A percentile compares a stretch with the other conserved stretches of the same genome.
These are phyloP conservation scores for Brachyrhaphis roseni DNA, from an alignment of 2,797 vertebrate genomes.

Conservation along the genomic window DNA sequence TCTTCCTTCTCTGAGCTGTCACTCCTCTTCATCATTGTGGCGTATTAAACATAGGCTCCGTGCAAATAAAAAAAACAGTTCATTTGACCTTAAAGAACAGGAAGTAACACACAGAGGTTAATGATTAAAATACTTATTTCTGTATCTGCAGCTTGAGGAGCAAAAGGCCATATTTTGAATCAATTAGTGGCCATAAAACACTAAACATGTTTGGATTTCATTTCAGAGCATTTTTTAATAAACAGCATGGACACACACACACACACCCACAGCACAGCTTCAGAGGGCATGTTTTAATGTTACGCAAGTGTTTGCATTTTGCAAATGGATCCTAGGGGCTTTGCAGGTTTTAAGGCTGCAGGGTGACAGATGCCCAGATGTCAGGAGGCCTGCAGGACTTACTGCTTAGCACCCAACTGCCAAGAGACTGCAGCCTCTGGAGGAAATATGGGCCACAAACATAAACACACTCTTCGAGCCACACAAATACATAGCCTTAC, in stretches of 20 bases:
- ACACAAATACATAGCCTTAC: not conserved
- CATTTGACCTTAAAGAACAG: slow-evolving; percentile 3
- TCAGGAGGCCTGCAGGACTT: slow-evolving; percentile 44
- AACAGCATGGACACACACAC: not conserved
- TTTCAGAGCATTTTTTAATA: not conserved
- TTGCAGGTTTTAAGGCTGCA: slow-evolving; percentile 44
- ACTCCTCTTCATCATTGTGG: slow-evolving; percentile 62
- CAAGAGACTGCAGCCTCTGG: slow-evolving; percentile 36
- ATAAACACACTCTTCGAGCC: not conserved
- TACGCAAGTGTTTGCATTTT: slow-evolving; percentile 47
- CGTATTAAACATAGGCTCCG: slow-evolving; percentile 51
- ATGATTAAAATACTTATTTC: slow-evolving; percentile 1
- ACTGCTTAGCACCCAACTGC: slow-evolving; percentile 59
- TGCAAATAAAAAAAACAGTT: slow-evolving; percentile 25
- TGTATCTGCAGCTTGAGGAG: not conserved
- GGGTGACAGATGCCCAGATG: slow-evolving; percentile 51
- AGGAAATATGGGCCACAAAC: slow-evolving; percentile 34
- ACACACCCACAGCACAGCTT: not conserved
- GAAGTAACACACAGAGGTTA: not conserved
- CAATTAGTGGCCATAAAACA: not conserved
- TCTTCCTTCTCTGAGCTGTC: slow-evolving; percentile 51
- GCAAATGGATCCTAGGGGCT: slow-evolving; percentile 49
- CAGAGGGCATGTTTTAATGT: slow-evolving; percentile 16
- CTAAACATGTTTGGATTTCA: slow-evolving; percentile 12
- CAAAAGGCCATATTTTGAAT: not conserved